These are phyloP conservation scores for Okamejei kenojei DNA, from an alignment of 2,797 vertebrate species.

Conservation along the genomic window DNA sequence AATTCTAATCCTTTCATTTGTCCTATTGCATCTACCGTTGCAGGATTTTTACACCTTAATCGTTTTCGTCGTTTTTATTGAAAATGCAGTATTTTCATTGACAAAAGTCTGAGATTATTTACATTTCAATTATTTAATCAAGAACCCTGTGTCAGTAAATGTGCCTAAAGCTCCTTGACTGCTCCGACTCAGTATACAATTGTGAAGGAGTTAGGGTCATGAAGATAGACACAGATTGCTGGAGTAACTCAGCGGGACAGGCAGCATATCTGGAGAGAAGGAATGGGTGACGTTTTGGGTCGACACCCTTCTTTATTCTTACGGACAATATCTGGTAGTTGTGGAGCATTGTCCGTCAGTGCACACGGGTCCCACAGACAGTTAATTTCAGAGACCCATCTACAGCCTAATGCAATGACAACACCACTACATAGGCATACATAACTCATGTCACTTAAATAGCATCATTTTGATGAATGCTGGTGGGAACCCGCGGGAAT, in stretches of 20 bases:
- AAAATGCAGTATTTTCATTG: neutral
- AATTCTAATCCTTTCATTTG: neutral
- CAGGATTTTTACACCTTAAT: neutral
- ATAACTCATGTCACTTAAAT: neutral
- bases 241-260: no score
- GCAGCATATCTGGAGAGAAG: no score
- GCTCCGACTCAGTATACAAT: neutral
- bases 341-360: neutral
- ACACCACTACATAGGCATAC: neutral
- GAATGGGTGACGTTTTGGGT: no score
- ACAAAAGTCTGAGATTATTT: neutral
- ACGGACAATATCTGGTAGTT: neutral
- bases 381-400: neutral
- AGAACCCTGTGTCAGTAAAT: neutral
- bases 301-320: no score
- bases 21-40: neutral
- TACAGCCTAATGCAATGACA: conserved; percentile 21
- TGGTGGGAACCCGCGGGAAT: neutral
- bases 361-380: neutral
- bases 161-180: neutral
- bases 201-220: neutral
- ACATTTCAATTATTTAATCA: neutral
- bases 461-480: conserved; percentile 15
- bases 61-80: neutral
- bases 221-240: no score